Conservation (phyloP, 2,797 vertebrate genomes). For the Phoebastria nigripes region DNA sequence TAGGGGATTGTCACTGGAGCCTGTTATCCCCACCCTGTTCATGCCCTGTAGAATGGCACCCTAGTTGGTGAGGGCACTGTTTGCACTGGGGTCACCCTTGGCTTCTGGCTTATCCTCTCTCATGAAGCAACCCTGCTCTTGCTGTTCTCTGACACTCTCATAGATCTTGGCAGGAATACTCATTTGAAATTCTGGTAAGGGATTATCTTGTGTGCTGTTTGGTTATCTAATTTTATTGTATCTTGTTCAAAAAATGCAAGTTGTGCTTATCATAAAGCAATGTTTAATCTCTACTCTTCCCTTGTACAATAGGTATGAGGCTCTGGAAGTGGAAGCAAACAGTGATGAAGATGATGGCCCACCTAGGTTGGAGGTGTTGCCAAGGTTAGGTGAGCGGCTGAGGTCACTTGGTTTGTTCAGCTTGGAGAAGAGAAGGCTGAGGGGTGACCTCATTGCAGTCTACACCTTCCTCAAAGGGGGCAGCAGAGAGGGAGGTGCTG, state of each 20-base stretch:
- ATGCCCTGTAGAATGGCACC: neutral
- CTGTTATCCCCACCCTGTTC: neutral
- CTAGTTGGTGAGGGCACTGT: neutral
- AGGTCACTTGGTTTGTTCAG: neutral
- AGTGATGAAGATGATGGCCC: neutral
- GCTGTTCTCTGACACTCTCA: neutral
- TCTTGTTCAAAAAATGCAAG: neutral
- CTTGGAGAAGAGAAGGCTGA: neutral
- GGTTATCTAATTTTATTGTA: neutral
- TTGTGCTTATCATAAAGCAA: neutral
- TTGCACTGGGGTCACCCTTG: neutral
- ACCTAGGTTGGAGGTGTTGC: neutral
- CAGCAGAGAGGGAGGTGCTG: fast-evolving
- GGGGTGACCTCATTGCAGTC: fast-evolving
- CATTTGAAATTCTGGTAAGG: neutral
- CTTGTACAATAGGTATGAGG: neutral
- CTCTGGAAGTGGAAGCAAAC: neutral
- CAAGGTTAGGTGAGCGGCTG: neutral
- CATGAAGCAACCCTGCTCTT: neutral
- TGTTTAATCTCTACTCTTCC: neutral
- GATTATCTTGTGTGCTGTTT: neutral
- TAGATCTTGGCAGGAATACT: neutral
- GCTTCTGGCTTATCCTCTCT: neutral
- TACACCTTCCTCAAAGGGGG: neutral
- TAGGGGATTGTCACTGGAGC: neutral